Base-by-base conservation (phyloP, 1,140 invertebrate species). In the Drosophila repletoides region DNA sequence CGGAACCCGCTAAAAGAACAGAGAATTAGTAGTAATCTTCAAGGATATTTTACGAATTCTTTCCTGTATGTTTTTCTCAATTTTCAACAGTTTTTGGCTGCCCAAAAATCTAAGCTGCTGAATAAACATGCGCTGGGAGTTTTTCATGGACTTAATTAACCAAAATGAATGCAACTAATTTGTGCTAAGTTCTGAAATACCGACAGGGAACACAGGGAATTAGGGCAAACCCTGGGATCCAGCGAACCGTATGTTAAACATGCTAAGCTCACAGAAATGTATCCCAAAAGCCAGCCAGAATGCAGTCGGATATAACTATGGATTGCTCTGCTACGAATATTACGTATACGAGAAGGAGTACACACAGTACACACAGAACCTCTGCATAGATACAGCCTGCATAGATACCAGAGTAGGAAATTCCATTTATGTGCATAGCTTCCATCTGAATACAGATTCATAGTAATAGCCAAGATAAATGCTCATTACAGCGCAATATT, bases 401-500 rank as follows among this genome's bases (percentile, higher is more conserved):
- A 58, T 48, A 40, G 12, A 65, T 65, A 55, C 52, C n/a, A n/a
- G n/a, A n/a, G n/a, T n/a, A n/a, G n/a, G 29, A 58, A 48, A 58
- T 65, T 58, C 41, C 61, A 45, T 46, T 36, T 40, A 64, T 64
- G 73, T 67, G 26, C 53, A 60, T 73, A 36, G 55, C 48, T 53
- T 59, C n/a, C 55, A 29, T 51, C 52, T 55, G 34, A 65, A 49
- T 29, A 52, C 53, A 56, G 36, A 63, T 58, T 41, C 33, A 43
- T 36, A 55, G 36, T 45, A 71, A 61, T 76, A 66, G 74, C 41
- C 59, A 28, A 71, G 67, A 64, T 76, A 76, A 76, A 77, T 77
- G 75, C 75, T 64, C 52, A 73, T 79, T 77, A 79, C 22, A 29
- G 51, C 34, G 14, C 52, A 56, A 77, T 65, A 73, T 73, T 79